Evolutionary conservation across 2,888 invertebrate species (phyloP).

Genomic region (Poecilus cupreus): DNA sequence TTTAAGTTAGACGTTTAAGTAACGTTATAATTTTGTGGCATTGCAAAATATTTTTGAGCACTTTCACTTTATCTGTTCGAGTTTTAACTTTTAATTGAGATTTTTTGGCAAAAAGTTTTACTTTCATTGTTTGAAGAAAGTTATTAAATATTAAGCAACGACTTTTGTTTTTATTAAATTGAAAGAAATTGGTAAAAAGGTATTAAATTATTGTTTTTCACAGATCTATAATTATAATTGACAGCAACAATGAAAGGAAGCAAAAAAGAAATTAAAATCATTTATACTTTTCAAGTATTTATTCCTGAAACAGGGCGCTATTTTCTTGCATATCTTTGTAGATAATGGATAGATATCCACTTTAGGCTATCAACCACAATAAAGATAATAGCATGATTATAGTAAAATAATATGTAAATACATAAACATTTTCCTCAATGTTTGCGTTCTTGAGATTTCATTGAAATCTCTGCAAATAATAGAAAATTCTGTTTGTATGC

Average conservation of each 20-base stretch:
- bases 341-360: no score
- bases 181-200: conserved; percentile 6
- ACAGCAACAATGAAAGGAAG: neutral
- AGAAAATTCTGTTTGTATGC: neutral
- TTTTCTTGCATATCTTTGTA: no score
- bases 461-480: neutral
- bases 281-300: no score
- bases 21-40: neutral
- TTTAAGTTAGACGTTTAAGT: neutral
- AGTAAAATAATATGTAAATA: neutral
- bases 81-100: conserved; percentile 32
- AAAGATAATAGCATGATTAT: neutral
- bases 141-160: conserved; percentile 31
- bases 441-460: neutral
- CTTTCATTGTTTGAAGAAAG: conserved; percentile 31
- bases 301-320: no score
- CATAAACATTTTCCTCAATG: neutral
- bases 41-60: conserved; percentile 19
- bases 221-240: no score
- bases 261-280: neutral
- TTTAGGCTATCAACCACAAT: no score
- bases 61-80: conserved; percentile 21
- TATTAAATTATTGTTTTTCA: no score
- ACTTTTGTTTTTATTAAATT: conserved; percentile 20
- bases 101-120: conserved; percentile 21